phyloP scores from a whole-genome alignment of 1,140 invertebrate genomes.

The Ceratosolen fusciceps region DNA sequence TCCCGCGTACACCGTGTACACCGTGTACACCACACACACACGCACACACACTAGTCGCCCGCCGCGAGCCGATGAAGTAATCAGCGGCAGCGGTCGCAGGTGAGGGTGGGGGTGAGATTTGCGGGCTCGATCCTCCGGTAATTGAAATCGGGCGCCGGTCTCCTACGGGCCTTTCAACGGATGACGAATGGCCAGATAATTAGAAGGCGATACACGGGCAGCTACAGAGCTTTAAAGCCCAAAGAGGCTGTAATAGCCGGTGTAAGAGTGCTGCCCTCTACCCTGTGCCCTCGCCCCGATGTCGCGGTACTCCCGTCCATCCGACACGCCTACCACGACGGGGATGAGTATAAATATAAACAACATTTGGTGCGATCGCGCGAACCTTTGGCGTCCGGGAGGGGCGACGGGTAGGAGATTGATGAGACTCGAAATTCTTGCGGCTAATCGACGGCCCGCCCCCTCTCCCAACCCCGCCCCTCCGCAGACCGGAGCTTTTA shows the following conservation, averaged over 20 bases:
- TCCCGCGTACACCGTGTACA: not conserved
- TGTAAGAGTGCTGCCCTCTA: no score
- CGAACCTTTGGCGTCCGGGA: no score
- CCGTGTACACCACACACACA: not conserved
- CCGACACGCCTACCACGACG: conserved; percentile 31
- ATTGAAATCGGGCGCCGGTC: conserved; percentile 26
- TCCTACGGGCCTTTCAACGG: conserved; percentile 51
- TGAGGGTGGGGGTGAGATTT: no score
- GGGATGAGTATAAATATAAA: conserved; percentile 64
- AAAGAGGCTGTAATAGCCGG: not conserved
- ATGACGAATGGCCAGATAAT: conserved; percentile 64
- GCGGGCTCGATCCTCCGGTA: not conserved
- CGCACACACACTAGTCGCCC: not conserved
- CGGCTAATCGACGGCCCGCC: conserved; percentile 56
- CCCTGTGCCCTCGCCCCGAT: not conserved
- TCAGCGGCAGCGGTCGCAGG: no score
- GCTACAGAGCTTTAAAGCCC: conserved; percentile 33
- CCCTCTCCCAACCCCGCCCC: not conserved
- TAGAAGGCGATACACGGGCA: conserved; percentile 59
- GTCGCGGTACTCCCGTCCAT: not conserved
- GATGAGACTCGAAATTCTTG: conserved; percentile 57
- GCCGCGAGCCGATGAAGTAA: conserved; percentile 31
- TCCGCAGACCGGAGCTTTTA: conserved; percentile 11
- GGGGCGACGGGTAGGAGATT: conserved; percentile 56
- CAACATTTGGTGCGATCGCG: conserved; percentile 47